Percentiles rank a stretch among this genome's conserved stretches.
Evolutionary conservation across 2,797 vertebrate genomes (phyloP).

Genomic region (Hozukius guyotensis): DNA sequence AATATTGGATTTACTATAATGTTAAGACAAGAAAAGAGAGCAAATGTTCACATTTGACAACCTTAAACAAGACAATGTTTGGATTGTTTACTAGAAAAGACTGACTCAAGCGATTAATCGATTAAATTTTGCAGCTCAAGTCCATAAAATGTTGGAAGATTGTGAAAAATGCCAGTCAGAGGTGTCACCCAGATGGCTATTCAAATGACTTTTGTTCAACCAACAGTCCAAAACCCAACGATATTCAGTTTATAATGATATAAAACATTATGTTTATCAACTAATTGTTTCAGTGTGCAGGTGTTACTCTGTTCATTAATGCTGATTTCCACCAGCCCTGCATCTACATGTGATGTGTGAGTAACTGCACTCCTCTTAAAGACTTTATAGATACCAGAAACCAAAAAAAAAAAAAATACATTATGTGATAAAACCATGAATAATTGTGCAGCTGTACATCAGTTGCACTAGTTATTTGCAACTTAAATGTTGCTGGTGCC

Average conservation of each 20-base stretch:
- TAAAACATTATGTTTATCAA: background rate
- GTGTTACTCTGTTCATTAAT: background rate
- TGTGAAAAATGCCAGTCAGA: background rate
- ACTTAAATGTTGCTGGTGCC: constrained; percentile 64
- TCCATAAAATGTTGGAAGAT: background rate
- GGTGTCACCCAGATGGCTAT: background rate
- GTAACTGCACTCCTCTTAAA: background rate
- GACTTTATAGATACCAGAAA: background rate
- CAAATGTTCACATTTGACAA: background rate
- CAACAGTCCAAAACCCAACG: background rate
- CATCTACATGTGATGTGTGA: background rate
- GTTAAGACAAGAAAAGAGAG: background rate
- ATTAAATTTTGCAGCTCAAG: too few species aligned
- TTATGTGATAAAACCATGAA: background rate
- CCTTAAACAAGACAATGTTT: background rate
- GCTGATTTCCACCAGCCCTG: background rate
- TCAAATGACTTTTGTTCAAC: background rate
- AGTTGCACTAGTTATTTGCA: background rate
- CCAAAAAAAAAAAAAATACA: too few species aligned
- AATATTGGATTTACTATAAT: background rate
- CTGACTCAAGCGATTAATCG: too few species aligned
- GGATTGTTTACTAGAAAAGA: too few species aligned
- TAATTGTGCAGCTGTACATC: background rate
- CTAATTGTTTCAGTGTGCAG: background rate
- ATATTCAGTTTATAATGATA: background rate